Base-by-base conservation (phyloP, 2,888 invertebrate species). In the Drosophila melanocephala region DNA sequence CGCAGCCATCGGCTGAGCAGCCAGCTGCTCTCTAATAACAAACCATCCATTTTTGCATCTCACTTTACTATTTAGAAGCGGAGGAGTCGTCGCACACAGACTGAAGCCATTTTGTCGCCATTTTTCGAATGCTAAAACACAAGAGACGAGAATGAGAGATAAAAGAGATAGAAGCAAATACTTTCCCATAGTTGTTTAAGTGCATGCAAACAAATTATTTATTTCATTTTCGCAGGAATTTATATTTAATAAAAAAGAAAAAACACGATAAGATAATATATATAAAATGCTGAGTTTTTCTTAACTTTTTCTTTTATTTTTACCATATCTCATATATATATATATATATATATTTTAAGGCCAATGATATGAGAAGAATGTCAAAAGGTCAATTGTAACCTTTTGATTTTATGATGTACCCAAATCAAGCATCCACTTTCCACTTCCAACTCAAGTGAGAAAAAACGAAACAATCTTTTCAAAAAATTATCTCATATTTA, bases 161-260 rank as follows among this genome's bases (percentile, higher is more conserved):
- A 53, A 57, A 57, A 57, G 52, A 59, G 61, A 65, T 9, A n/a
- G n/a, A 72, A 66, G 62, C 9, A 9, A 81, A 72, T 58, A 69
- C 76, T 76, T 78, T 88, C 74, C 73, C 35, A 55, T 88, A 87
- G 87, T 77, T 75, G 30, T 80, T 73, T 87, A 89, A 87, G 87
- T 83, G 85, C 87, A 89, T 87, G 85, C 87, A 72, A 72, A 74
- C 83, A 83, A 87, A 89, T 81, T 87, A 87, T 87, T 87, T 87
- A 87, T 87, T 87, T 88, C 87, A 89, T 88, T 87, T 88, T 81
- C 88, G 81, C 88, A 83, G 83, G 80, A 87, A 88, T 82, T 83
- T 88, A 74, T 71, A 66, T 81, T 64, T 77, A 81, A 81, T 63
- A 70, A 67, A 76, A 55, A 74, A 50, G 52, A 60, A 61, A 66